A percentile compares a stretch with the other conserved stretches of the same genome.
Conservation (phyloP, 1,140 invertebrate species). For the Polyergus mexicanus region DNA sequence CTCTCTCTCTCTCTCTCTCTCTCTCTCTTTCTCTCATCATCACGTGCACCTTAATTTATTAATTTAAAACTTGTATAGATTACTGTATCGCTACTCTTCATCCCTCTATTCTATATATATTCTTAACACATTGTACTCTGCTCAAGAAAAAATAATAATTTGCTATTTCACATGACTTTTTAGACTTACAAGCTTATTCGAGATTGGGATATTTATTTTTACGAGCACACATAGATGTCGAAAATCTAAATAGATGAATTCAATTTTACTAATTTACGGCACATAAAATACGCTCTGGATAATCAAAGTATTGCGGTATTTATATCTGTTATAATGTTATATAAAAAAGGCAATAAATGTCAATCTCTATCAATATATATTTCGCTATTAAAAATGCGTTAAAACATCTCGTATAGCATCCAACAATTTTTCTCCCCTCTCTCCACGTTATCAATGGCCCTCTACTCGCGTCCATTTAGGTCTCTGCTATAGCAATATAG, state of each 20-base stretch:
- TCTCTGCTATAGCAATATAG: neutral
- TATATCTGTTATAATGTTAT: neutral
- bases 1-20: slow-evolving; percentile 3
- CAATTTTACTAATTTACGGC: neutral
- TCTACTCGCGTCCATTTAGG: slow-evolving; percentile 19
- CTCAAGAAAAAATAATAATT: neutral
- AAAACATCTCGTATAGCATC: neutral
- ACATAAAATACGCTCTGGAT: neutral
- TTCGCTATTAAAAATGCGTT: slow-evolving; percentile 22
- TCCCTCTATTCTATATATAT: neutral
- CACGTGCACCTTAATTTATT: slow-evolving; percentile 25
- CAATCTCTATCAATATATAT: neutral
- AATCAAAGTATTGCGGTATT: neutral
- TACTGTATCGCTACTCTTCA: neutral
- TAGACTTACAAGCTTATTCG: neutral
- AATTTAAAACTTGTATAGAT: slow-evolving; percentile 31
- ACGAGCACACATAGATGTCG: neutral
- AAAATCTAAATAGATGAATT: neutral
- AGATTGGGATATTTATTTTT: neutral
- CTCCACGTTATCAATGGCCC: neutral
- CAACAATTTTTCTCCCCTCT: neutral
- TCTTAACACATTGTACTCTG: neutral
- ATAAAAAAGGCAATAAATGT: neutral
- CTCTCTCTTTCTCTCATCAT: slow-evolving; percentile 1
- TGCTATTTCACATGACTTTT: neutral